Percentiles rank a stretch among this genome's conserved stretches.
phyloP scores from a whole-genome alignment of 2,888 invertebrate species.

The Aquatica leii region DNA sequence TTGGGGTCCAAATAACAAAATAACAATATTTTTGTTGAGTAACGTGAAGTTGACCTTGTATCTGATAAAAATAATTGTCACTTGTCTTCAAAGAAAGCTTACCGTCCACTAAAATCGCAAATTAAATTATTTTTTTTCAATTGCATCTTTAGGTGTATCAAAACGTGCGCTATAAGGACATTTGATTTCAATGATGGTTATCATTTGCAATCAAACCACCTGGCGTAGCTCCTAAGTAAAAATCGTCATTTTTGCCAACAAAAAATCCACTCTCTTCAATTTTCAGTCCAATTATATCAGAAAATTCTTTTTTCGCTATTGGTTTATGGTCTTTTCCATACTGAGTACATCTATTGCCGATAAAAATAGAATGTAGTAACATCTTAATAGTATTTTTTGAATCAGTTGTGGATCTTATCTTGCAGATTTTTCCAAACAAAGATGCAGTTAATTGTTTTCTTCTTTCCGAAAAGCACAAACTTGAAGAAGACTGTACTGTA shows the following conservation, averaged over 20 bases:
- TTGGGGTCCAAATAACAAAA: conserved; percentile 14
- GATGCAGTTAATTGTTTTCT: too few species aligned
- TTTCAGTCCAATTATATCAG: background rate
- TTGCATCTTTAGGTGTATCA: conserved; percentile 1
- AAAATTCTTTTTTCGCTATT: background rate
- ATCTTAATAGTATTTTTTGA: background rate
- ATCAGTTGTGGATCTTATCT: background rate
- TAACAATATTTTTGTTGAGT: background rate
- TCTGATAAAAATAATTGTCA: conserved; percentile 5
- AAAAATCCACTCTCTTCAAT: background rate
- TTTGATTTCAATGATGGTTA: conserved; percentile 6
- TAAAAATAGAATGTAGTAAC: background rate
- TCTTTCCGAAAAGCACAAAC: too few species aligned
- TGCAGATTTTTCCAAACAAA: too few species aligned
- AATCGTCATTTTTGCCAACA: background rate
- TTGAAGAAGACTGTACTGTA: too few species aligned
- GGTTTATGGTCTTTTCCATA: conserved; percentile 8
- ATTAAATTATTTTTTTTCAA: background rate
- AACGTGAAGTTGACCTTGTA: conserved; percentile 14
- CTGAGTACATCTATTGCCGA: background rate
- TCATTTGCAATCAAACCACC: conserved; percentile 8
- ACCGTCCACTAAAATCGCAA: background rate
- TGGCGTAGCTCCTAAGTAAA: conserved; percentile 9
- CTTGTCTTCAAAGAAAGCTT: background rate
- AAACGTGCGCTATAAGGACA: conserved; percentile 1